Conservation (phyloP, 2,888 invertebrate species). For the Agriopis leucophaearia region DNA sequence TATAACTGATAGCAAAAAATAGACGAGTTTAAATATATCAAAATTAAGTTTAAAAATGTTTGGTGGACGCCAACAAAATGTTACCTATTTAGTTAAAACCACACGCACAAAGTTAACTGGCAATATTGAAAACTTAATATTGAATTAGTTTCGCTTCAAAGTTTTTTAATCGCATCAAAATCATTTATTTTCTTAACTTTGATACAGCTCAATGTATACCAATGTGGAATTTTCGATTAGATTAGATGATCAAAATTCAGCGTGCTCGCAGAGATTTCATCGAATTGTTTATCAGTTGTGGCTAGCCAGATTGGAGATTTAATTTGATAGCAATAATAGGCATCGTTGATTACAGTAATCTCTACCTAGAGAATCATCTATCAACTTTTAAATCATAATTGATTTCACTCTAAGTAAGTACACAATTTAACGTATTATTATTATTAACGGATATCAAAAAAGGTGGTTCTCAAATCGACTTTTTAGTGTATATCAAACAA, state of each 20-base stretch:
- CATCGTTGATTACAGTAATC: neutral
- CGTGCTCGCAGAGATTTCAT: neutral
- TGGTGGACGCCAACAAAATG: no score
- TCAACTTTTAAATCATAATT: no score
- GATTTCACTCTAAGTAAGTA: no score
- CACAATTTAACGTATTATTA: no score
- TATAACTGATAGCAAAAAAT: no score
- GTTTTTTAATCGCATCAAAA: conserved; percentile 12
- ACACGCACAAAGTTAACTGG: neutral
- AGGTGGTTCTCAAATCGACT: no score
- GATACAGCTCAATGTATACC: neutral
- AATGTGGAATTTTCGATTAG: conserved; percentile 3
- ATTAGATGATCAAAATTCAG: conserved; percentile 10
- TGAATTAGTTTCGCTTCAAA: conserved; percentile 13
- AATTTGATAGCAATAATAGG: conserved; percentile 1
- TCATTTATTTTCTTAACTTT: conserved; percentile 10
- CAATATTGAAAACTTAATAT: conserved; percentile 6
- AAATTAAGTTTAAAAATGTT: no score
- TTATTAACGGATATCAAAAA: no score
- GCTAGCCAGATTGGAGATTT: conserved; percentile 3
- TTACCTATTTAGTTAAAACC: neutral
- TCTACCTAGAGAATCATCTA: no score
- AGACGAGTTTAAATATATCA: no score
- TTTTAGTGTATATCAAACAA: no score
- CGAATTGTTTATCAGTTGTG: conserved; percentile 1